A percentile compares a stretch with the other conserved stretches of the same genome.
phyloP scores from a whole-genome alignment of 2,113 vertebrate species.

The Prionailurus viverrinus region DNA sequence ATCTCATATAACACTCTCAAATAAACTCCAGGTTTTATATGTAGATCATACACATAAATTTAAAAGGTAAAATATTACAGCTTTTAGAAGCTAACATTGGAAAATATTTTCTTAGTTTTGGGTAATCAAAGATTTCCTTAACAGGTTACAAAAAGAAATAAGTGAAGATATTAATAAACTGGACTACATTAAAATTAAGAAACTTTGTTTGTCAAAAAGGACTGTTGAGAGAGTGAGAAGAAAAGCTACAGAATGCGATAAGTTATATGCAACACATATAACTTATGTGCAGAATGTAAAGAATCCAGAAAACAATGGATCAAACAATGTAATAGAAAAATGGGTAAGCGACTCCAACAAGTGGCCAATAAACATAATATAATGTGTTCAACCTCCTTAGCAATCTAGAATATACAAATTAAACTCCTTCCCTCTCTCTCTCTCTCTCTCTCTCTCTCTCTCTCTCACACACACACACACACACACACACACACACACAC shows the following conservation, averaged over 20 bases:
- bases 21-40: neutral
- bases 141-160: neutral
- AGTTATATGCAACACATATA: neutral
- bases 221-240: neutral
- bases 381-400: neutral
- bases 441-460: no score
- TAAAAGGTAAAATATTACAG: neutral
- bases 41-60: neutral
- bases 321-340: neutral
- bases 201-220: conserved; percentile 22
- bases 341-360: neutral
- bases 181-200: neutral
- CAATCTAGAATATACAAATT: conserved; percentile 22
- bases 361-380: neutral
- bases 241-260: neutral
- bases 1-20: neutral
- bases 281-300: neutral
- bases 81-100: neutral
- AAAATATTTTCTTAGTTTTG: conserved; percentile 35
- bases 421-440: neutral
- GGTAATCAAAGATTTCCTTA: conserved; percentile 17
- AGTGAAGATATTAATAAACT: conserved; percentile 35
- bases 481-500: no score
- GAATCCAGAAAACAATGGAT: neutral
- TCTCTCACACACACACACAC: no score